Base-by-base conservation (phyloP, 2,113 vertebrate species). In the Platichthys stellatus region DNA sequence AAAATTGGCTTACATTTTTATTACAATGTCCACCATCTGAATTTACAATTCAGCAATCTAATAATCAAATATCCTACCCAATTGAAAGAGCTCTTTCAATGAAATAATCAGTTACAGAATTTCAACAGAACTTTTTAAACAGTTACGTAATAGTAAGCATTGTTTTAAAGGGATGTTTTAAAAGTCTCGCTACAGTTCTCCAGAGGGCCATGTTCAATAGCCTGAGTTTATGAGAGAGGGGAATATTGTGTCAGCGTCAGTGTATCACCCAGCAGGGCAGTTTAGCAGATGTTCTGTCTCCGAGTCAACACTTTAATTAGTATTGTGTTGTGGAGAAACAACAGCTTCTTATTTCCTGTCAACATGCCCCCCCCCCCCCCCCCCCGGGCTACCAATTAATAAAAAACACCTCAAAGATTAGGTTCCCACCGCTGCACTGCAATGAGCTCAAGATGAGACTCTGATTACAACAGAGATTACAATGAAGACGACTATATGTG, bases 191-290 rank as follows among this genome's bases (percentile, higher is more conserved):
- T 66, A 62, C 64, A 63, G 60, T 63, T 60, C 66, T 74, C 78
- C 61, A 6, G 20, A 87, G 94, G 94, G 94, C 94, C 93, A 93
- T 93, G 89, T 82, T 89, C 80, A 90, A 92, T 74, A 80, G 91
- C 45, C 69, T 28, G 38, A 70, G 40, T 76, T 86, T 89, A 84
- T 43, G 35, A 79, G 67, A 82, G 26, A 67, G 58, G 84, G 72
- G 72, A 63, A 82, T 85, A 76, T 86, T 78, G 31, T 57, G 66
- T 31, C 71, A 72, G 67, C 66, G 78, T 76, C 78, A 75, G 62
- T 78, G 72, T 54, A 69, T 78, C 43, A 76, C 83, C 83, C 90
- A 75, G 82, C 80, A 81, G 82, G 78, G 77, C 69, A 73, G 72
- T 86, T 89, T 59, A 70, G 67, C 67, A 85, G 82, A 83, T 82